Conservation (phyloP, 2,113 vertebrate genomes). For the Todiramphus saurophagus region DNA sequence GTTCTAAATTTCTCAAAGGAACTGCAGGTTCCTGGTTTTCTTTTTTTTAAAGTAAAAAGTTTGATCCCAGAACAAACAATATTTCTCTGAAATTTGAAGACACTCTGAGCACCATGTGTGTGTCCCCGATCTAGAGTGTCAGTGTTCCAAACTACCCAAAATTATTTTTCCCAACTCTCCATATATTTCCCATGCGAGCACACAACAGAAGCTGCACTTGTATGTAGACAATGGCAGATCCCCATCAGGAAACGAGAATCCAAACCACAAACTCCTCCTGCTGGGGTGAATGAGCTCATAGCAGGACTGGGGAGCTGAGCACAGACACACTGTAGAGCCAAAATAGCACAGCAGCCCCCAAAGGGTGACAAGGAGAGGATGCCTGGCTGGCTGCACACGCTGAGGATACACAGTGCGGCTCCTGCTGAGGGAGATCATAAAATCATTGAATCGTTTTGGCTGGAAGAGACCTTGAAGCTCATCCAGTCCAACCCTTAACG, state of each 20-base stretch:
- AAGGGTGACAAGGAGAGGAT: too few species aligned
- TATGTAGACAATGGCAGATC: background rate
- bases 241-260: background rate
- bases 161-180: background rate
- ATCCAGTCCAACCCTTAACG: too few species aligned
- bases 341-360: too few species aligned
- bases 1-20: background rate
- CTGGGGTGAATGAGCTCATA: background rate
- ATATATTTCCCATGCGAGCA: background rate
- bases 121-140: too few species aligned
- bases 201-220: background rate
- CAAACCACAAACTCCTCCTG: background rate
- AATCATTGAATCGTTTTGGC: too few species aligned
- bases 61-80: background rate
- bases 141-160: background rate
- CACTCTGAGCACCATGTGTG: background rate
- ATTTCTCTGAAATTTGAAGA: background rate
- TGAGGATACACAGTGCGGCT: too few species aligned
- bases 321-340: background rate
- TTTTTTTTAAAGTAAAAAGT: too few species aligned
- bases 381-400: too few species aligned
- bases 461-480: too few species aligned
- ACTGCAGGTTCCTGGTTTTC: accelerated
- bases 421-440: too few species aligned
- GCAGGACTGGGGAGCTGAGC: background rate